Percentiles rank a stretch among this genome's conserved stretches.
Conservation (phyloP, 2,888 invertebrate genomes). For the Fragum sueziense region DNA sequence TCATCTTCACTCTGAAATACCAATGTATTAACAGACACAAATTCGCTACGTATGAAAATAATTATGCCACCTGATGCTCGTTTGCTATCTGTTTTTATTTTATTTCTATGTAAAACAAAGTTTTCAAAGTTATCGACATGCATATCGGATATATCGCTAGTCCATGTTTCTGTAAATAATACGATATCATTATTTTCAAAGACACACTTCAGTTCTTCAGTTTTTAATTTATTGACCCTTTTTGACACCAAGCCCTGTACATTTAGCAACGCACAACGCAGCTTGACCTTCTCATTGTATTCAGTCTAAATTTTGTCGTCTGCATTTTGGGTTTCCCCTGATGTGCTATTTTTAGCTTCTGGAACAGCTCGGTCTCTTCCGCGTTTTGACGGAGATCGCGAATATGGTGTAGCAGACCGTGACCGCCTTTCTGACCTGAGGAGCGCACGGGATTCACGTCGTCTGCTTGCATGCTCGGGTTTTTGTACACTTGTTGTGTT, state of each 20-base stretch:
- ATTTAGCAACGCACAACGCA: not conserved
- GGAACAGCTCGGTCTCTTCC: too few relatives aligned
- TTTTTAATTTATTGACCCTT: not conserved
- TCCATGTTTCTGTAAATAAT: constrained; percentile 26
- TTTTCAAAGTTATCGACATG: constrained; percentile 17
- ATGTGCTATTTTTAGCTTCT: not conserved
- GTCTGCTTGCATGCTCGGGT: too few relatives aligned
- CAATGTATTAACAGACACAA: not conserved
- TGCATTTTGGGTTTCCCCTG: too few relatives aligned
- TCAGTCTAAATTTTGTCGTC: not conserved
- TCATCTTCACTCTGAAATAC: constrained; percentile 16
- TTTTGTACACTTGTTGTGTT: too few relatives aligned
- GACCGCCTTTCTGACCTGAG: too few relatives aligned
- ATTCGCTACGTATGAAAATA: not conserved
- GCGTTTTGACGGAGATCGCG: too few relatives aligned
- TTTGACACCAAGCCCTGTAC: not conserved
- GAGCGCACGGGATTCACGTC: too few relatives aligned
- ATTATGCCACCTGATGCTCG: constrained; percentile 16
- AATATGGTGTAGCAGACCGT: too few relatives aligned
- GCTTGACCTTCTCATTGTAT: constrained; percentile 13
- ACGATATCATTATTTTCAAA: constrained; percentile 13
- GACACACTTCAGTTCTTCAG: constrained; percentile 3
- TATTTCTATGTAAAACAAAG: too few relatives aligned
- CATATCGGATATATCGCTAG: not conserved
- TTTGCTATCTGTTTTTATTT: constrained; percentile 15